Conservation (phyloP, 2,888 invertebrate genomes). For the Entomobrya proxima region DNA sequence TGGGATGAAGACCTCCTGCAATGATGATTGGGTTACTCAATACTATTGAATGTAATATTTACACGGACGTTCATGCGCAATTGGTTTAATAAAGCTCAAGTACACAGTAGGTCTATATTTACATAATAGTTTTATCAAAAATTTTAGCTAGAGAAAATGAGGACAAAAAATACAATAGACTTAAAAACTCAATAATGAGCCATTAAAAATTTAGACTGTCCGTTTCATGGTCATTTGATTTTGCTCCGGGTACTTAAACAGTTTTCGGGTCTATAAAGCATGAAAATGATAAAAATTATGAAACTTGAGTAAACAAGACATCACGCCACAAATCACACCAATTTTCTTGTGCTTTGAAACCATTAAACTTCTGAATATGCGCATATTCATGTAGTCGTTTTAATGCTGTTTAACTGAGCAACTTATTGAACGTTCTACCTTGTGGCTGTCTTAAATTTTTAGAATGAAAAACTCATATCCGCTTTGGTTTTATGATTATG, state of each 20-base stretch:
- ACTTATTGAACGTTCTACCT: too few relatives aligned
- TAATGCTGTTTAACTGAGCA: too few relatives aligned
- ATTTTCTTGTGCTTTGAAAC: neutral
- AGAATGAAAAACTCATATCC: too few relatives aligned
- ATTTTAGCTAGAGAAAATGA: neutral
- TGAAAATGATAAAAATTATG: slow-evolving; percentile 1
- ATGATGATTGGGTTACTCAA: neutral
- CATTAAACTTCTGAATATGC: neutral
- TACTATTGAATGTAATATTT: neutral
- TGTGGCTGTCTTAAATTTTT: too few relatives aligned
- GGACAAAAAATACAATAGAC: neutral
- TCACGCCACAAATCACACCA: neutral
- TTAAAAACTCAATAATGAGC: neutral
- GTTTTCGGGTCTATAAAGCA: slow-evolving; percentile 47
- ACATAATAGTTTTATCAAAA: slow-evolving; percentile 12
- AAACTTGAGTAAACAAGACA: neutral
- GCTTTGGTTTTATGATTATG: too few relatives aligned
- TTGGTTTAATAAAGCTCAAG: neutral
- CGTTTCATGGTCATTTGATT: slow-evolving; percentile 23
- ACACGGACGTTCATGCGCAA: neutral
- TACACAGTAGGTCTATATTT: neutral
- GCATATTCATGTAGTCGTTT: neutral
- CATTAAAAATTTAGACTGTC: neutral
- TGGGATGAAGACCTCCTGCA: slow-evolving; percentile 42
- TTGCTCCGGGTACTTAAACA: slow-evolving; percentile 15